Evolutionary conservation across 2,113 vertebrate genomes (phyloP).

Genomic region (Tichodroma muraria): DNA sequence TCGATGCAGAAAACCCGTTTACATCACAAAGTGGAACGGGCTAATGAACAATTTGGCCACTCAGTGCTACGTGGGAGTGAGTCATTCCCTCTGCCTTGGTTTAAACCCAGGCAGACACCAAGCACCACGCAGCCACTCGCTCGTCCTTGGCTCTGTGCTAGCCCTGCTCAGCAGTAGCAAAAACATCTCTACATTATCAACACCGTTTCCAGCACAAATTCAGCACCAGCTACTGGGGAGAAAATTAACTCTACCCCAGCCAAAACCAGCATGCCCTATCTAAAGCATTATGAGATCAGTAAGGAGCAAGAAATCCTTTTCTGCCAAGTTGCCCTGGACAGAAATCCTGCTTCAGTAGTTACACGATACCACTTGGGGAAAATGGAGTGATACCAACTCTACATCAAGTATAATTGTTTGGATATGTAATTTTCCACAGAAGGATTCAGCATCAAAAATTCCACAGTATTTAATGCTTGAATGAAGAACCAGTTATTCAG

Average conservation of each 20-base stretch:
- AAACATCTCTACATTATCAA: background rate
- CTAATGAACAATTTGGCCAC: background rate
- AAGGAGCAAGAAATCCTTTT: background rate
- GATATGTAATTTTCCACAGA: background rate
- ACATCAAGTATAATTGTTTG: background rate
- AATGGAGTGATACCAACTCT: background rate
- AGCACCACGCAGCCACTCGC: fast-evolving
- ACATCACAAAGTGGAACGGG: background rate
- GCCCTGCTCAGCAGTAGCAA: background rate
- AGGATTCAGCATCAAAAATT: background rate
- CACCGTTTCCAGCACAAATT: background rate
- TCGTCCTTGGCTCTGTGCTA: background rate
- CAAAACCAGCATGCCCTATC: background rate
- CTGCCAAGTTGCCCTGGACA: background rate
- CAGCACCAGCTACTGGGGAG: background rate
- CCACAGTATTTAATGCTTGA: background rate
- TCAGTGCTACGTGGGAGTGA: background rate
- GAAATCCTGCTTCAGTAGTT: background rate
- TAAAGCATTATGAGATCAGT: background rate
- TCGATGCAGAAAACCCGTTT: background rate
- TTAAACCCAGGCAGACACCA: background rate
- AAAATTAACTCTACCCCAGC: background rate
- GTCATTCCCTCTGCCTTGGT: background rate
- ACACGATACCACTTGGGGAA: background rate
- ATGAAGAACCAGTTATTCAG: background rate